Evolutionary conservation across 2,888 invertebrate genomes (phyloP), one percentile per base, ranked within the genome.

Genomic region (Smittia aterrima): DNA sequence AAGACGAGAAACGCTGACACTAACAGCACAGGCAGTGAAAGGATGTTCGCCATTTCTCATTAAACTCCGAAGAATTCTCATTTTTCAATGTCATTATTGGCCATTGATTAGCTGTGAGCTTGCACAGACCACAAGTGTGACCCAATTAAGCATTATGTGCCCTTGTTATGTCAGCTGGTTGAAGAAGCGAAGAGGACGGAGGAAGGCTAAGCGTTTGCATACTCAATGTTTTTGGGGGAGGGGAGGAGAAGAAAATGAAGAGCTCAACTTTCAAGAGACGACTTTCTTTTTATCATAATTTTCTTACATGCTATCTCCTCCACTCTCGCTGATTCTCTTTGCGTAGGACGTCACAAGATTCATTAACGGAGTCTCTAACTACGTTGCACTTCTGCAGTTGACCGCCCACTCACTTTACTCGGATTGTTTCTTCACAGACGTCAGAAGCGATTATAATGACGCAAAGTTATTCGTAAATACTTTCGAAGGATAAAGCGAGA

Each of bases 121-220:
- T 20, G 16, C 22, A 41, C 11, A 32, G 54, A 54, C 7, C 27
- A 32, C 32, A 71, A 71, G 54, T 54, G 54, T 71, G 70, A 71
- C 54, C 70, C 70, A 71, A 71, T 71, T 71, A 71, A 18, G 27
- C 53, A 18, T 71, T 27, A 54, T 27, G 18, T 38, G 66, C n/a
- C 9, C 27, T 27, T 32, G 24, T 24, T 64, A 25, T 66, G 38
- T 66, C 66, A 66, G 18, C 66, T 66, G 38, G n/a, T 18, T 16
- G 24, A 24, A 11, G 67, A 4, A 22, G 40, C n/a, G 41, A 67
- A 13, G 4, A 22, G 41, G 24, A 41, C 24, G n/a, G n/a, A 22
- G 20, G 7, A n/a, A n/a, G n/a, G n/a, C n/a, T n/a, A n/a, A n/a
- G n/a, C n/a, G n/a, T n/a, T n/a, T n/a, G n/a, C n/a, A n/a, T n/a